Conservation (phyloP, 2,113 vertebrate genomes). For the Psilopsiagon aymara region DNA sequence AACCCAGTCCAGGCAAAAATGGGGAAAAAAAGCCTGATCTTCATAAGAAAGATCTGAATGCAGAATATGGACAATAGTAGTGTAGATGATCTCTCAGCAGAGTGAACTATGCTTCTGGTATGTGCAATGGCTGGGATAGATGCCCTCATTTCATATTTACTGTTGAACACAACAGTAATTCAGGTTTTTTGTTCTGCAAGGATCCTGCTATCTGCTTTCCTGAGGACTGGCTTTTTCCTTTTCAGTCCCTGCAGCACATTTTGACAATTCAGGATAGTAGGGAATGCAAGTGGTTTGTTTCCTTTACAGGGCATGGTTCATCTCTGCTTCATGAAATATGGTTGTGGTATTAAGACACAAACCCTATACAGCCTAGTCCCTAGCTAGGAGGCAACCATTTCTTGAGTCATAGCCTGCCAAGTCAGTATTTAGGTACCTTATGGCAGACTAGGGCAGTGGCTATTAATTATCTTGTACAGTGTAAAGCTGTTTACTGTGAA, state of each 20-base stretch:
- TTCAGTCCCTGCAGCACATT: not conserved
- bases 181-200: not conserved
- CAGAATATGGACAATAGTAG: not conserved
- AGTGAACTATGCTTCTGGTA: not conserved
- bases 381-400: not conserved
- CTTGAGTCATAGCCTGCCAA: not conserved
- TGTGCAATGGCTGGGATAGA: accelerated
- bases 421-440: not conserved
- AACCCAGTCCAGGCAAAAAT: not conserved
- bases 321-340: not conserved
- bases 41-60: not conserved
- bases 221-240: not conserved
- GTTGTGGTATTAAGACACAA: not conserved
- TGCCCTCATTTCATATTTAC: not conserved
- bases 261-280: not conserved
- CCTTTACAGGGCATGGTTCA: not conserved
- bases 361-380: too few species aligned
- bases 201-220: not conserved
- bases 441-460: not conserved
- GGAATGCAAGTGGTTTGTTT: not conserved
- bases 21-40: accelerated
- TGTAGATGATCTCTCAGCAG: not conserved
- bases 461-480: not conserved
- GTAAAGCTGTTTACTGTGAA: not conserved
- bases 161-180: not conserved